Percentiles rank a stretch among this genome's conserved stretches.
phyloP scores from a whole-genome alignment of 2,113 vertebrate genomes.

The Brevimyrus niger region DNA sequence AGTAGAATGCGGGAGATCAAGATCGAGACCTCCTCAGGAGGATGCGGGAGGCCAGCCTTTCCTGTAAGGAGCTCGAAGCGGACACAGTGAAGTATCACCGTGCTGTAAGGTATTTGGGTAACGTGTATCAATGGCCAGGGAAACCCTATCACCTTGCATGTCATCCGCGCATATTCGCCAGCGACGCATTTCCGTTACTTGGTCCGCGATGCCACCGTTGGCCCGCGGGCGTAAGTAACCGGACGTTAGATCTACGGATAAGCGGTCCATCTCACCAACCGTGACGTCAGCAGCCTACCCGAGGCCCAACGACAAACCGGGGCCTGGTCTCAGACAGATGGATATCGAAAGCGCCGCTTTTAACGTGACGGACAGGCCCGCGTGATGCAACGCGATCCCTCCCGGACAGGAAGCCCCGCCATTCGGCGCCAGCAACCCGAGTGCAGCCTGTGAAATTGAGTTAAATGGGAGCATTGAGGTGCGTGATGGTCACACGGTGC shows the following conservation, averaged over 20 bases:
- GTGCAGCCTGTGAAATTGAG: neutral
- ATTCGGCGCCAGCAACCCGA: neutral
- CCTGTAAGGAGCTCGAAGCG: neutral
- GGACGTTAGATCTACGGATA: neutral
- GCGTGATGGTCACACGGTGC: neutral
- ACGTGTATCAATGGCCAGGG: neutral
- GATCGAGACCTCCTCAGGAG: neutral
- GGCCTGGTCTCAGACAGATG: neutral
- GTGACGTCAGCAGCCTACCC: neutral
- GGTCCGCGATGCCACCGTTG: neutral
- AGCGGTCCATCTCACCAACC: neutral
- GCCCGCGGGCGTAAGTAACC: neutral
- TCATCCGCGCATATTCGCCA: neutral
- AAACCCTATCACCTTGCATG: neutral
- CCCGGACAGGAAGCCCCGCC: neutral
- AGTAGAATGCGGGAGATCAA: neutral
- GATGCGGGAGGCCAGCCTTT: neutral
- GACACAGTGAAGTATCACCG: neutral
- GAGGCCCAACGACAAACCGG: neutral
- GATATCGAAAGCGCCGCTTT: neutral
- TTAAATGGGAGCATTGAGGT: neutral
- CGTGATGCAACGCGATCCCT: neutral
- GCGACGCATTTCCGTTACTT: neutral
- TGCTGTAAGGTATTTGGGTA: neutral
- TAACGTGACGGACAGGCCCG: neutral